Percentiles rank a stretch among this genome's conserved stretches.
Conservation (phyloP, 2,888 invertebrate genomes). For the Galeruca laticollis region DNA sequence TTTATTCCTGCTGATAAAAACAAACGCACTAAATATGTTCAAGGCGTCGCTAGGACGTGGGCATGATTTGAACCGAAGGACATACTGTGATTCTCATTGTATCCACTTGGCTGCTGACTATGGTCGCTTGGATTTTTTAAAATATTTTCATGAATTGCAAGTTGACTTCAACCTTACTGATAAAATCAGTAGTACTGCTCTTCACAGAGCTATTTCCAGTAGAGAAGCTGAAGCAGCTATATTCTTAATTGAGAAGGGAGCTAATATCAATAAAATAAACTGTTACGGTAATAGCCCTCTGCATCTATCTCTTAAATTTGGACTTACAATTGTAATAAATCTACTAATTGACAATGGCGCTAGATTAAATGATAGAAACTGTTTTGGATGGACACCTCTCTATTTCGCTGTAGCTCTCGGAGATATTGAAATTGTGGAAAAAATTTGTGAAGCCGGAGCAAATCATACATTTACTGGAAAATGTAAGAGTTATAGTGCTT, state of each 20-base stretch:
- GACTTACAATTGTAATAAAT: not conserved
- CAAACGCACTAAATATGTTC: too few relatives aligned
- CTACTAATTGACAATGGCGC: not conserved
- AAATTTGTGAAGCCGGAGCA: not conserved
- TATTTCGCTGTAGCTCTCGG: not conserved
- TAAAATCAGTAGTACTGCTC: not conserved
- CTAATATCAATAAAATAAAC: not conserved
- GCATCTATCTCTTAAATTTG: not conserved
- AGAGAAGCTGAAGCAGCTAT: not conserved
- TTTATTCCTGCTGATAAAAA: too few relatives aligned
- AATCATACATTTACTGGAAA: not conserved
- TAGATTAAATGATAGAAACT: not conserved
- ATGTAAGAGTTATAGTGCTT: not conserved
- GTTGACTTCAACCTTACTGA: not conserved
- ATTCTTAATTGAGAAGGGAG: not conserved
- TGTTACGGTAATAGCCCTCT: not conserved
- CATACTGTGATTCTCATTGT: not conserved
- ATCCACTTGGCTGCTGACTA: not conserved
- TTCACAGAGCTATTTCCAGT: not conserved
- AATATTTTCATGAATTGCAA: not conserved
- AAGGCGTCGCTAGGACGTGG: too few relatives aligned
- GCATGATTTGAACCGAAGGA: too few relatives aligned
- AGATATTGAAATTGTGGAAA: not conserved
- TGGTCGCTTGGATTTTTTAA: not conserved
- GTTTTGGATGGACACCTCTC: not conserved